Base-by-base conservation (phyloP, 2,888 invertebrate species). In the Cepaea hortensis region DNA sequence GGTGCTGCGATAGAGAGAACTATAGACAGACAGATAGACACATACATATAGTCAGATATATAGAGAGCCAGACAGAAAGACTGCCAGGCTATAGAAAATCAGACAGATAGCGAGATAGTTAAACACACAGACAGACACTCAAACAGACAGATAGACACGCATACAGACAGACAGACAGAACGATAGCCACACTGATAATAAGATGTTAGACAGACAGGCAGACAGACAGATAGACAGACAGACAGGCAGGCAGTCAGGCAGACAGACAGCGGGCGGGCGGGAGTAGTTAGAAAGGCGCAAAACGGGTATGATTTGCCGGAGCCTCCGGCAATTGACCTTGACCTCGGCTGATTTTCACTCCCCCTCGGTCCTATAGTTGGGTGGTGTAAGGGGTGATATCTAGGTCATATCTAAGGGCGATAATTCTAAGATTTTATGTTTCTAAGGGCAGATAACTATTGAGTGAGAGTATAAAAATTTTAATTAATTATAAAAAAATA, bases 11-110 rank as follows among this genome's bases (percentile, higher is more conserved):
- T 5, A n/a, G n/a, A 68, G 0, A 15, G 18, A 65, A 35, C 35
- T 0, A 35, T 35, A 35, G 0, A 35, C 35, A 35, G 35, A 35
- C 1, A 35, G 35, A 35, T 35, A 35, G 35, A 35, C 35, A 35
- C 35, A 35, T 35, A 35, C 35, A 35, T 0, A 35, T 35, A 35
- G 62, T 35, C 23, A 50, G 61, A 68, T 72, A 83, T 68, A 81
- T 61, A 65, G 85, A 72, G 72, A 35, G 35, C 0, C 72, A 72
- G 82, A 76, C 23, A 73, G 62, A 62, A 83, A 62, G 50, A 35
- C 35, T 35, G 35, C 1, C 35, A 35, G 35, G 1, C 35, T 35
- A 35, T 35, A 46, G 72, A 61, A 83, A 55, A 55, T 9, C 48
- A 55, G 50, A 65, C 23, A 55, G 83, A 55, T 70, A 48, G 20